Evolutionary conservation across 2,113 vertebrate genomes (phyloP), one percentile per base, ranked within the genome.

Genomic region (Pithys albifrons): DNA sequence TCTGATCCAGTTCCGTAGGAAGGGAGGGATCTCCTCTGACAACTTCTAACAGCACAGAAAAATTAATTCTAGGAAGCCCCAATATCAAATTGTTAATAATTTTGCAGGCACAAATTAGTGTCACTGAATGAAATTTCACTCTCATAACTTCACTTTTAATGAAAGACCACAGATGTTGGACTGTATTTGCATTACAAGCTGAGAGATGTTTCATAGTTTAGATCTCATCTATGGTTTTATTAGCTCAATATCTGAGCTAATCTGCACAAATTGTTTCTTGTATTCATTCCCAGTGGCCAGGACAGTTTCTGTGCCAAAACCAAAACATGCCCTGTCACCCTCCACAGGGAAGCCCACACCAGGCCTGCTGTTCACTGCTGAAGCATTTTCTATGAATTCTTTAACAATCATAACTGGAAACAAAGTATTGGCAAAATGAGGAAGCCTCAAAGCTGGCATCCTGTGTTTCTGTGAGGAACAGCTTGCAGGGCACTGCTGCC

Each of bases 31-130:
- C 69, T 95, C 88, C 91, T 89, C 66, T 78, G 84, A 94, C 70
- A 85, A 85, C 77, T 95, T 87, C 85, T 82, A 86, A 85, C 70
- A 81, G 93, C 55, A 90, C 55, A 61, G 88, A 85, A 88, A 94
- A 91, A 92, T 71, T 90, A 92, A 95, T 87, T 94, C 52, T 76
- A 87, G 76, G 81, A 83, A 86, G 72, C 78, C 27, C 64, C 78
- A 84, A 52, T 74, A 93, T 59, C 61, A 88, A 91, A 81, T 84
- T 29, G 85, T 35, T 81, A 84, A 80, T 81, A 88, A 88, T 88
- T 90, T 83, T 2, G 2, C 58, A 83, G 85, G 88, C 75, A 91
- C 81, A 82, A 57, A 89, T 77, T 67, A 70, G 46, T 8, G 37
- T 22, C 6, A 10, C 66, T 24, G 66, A 86, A 85, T 49, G 66